Base-by-base conservation (phyloP, 2,888 invertebrate species). In the Trachelus troglodyta region DNA sequence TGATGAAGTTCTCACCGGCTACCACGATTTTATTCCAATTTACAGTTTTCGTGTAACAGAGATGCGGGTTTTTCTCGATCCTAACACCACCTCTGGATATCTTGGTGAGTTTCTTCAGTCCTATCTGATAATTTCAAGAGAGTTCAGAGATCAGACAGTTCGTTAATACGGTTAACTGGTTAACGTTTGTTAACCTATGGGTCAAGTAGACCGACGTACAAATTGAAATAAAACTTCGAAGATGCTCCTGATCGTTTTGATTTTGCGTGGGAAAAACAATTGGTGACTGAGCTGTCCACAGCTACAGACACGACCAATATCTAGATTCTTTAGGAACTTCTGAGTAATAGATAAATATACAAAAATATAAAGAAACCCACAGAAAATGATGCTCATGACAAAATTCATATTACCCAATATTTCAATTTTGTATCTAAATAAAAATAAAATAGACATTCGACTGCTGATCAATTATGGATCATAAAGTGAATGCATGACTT, bases 1-100 rank as follows among this genome's bases (percentile, higher is more conserved):
- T 87, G 73, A 87, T 85, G 69, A 88, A 85, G 56, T 92, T 86
- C 83, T 93, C 92, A 82, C 94, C 94, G 12, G 86, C 90, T 23
- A 83, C 87, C 2, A 93, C 93, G 80, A 95, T 93, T n/a, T 84
- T 83, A 11, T 90, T 88, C 96, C 96, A 97, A 87, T 96, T 93
- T 30, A 96, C 92, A 0, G 95, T 95, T 77, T 95, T 93, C 0
- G 95, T 93, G 89, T 95, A 96, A 90, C 98, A 98, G 0, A 98
- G 93, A 69, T 94, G 93, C 1, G 95, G 94, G 88, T 96, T 96
- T 79, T 94, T 94, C 88, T 95, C 95, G 73, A 99, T 94, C 34
- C 96, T 94, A 0, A 98, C 96, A 6, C 95, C 95, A 0, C 98
- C 98, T 78, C 96, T 93, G 81, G 95, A 94, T 81, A 99, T 96